Percentiles rank a stretch among this genome's conserved stretches.
Evolutionary conservation across 2,113 vertebrate genomes (phyloP).

Genomic region (Labrus mixtus): DNA sequence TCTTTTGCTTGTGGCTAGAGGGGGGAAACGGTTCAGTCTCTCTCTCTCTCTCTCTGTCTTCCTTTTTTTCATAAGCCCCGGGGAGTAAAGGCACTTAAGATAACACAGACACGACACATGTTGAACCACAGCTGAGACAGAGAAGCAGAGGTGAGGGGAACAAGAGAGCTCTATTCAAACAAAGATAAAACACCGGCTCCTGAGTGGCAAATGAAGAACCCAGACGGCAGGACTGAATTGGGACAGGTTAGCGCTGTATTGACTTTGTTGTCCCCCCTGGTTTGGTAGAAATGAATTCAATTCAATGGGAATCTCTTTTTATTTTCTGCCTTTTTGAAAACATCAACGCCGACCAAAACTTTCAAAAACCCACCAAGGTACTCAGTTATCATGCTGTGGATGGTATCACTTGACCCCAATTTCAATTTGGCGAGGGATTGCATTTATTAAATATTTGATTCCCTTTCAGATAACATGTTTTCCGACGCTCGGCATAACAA

Average conservation of each 20-base stretch:
- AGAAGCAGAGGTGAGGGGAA: conserved; percentile 36
- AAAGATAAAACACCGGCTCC: conserved; percentile 54
- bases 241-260: conserved; percentile 46
- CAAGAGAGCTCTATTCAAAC: conserved; percentile 59
- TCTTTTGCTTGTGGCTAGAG: conserved; percentile 48
- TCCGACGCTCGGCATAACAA: background rate
- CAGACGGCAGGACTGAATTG: conserved; percentile 23
- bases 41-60: conserved; percentile 35
- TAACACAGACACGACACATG: conserved; percentile 68
- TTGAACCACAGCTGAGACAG: conserved; percentile 44
- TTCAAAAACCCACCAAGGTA: background rate
- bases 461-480: conserved; percentile 15
- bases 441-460: conserved; percentile 1
- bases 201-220: conserved; percentile 51
- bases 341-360: background rate
- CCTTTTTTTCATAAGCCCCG: conserved; percentile 54
- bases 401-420: background rate
- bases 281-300: background rate
- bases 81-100: conserved; percentile 75
- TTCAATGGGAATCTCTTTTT: conserved; percentile 1
- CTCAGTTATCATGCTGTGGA: background rate
- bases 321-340: background rate
- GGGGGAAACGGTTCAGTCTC: conserved; percentile 49
- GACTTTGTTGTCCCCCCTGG: background rate
- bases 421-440: background rate